Evolutionary conservation across 2,113 vertebrate genomes (phyloP), one percentile per base, ranked within the genome.

Genomic region (Antennarius striatus): DNA sequence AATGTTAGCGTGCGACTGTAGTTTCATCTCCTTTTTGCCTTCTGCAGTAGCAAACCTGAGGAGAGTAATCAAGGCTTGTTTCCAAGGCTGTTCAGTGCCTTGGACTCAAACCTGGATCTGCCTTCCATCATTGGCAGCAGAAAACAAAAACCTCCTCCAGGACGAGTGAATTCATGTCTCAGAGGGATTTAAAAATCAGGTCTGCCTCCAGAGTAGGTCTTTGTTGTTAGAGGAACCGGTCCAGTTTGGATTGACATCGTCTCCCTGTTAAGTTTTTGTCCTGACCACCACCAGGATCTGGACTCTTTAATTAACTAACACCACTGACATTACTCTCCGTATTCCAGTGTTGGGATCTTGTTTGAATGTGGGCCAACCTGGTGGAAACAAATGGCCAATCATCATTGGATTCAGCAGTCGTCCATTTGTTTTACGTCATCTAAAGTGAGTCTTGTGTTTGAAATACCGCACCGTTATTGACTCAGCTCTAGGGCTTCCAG

Each of bases 271-370:
- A 48, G 9, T 15, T 56, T 3, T 22, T 22, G 22, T 46, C 42
- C 52, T 17, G 39, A 9, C 49, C 57, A 73, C 67, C 59, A 58
- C 40, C 56, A 71, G 13, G 56, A 71, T 59, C 52, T 52, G 53
- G 15, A 66, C 68, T 70, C 40, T 53, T 73, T 86, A 77, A 88
- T 87, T 84, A 71, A 87, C 84, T 78, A 78, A 79, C 36, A 22
- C 10, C 63, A 55, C 15, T 81, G 73, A 83, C 62, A 69, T 76
- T 3, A n/a, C 56, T 71, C 72, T 64, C 53, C 43, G 49, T 6
- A 54, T 51, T 78, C 10, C 60, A 65, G 15, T 80, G 62, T 78
- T 22, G 22, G 12, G 40, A 29, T 42, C 72, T 64, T 65, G 75
- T 90, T 86, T 79, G 64, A 73, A 51, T 75, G 80, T 57, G 67